Conservation (phyloP, 2,797 vertebrate genomes). For the Oryzias dopingdopingensis region DNA sequence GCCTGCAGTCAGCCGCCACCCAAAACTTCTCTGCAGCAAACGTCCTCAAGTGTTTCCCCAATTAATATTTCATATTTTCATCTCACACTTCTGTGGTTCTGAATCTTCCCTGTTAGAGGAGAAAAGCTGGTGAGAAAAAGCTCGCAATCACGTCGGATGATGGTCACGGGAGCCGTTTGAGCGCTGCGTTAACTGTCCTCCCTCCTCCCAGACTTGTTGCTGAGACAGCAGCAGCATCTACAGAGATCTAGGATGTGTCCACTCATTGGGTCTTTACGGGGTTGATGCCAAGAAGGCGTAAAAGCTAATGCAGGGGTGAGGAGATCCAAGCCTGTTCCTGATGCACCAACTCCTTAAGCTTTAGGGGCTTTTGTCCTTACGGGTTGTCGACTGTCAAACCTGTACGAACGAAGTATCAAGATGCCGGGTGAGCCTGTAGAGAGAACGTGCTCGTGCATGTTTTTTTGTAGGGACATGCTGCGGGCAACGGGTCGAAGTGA, state of each 20-base stretch:
- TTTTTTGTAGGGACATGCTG: no score
- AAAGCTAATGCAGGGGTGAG: slow-evolving; percentile 30
- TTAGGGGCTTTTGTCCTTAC: background rate
- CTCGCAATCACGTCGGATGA: no score
- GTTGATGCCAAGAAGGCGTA: slow-evolving; percentile 73
- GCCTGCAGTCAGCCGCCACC: slow-evolving; percentile 31
- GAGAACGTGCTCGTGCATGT: no score
- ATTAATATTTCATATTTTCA: slow-evolving; percentile 54
- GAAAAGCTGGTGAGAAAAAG: no score
- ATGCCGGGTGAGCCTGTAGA: no score
- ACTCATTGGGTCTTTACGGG: slow-evolving; percentile 70
- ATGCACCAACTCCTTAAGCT: no score
- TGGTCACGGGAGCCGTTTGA: no score
- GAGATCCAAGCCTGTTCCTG: no score
- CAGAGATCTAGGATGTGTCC: slow-evolving; percentile 48
- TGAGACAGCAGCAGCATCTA: slow-evolving; percentile 43
- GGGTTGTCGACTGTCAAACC: slow-evolving; percentile 7
- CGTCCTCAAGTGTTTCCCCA: slow-evolving; percentile 31
- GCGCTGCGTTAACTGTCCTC: slow-evolving; percentile 33
- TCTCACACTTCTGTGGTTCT: slow-evolving; percentile 46
- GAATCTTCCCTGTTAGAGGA: slow-evolving; percentile 1
- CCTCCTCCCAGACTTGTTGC: slow-evolving; percentile 49
- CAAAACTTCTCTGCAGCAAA: slow-evolving; percentile 3
- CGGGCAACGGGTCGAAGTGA: no score
- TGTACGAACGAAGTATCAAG: no score